Evolutionary conservation across 2,113 vertebrate species (phyloP).

Genomic region (Dascyllus trimaculatus): DNA sequence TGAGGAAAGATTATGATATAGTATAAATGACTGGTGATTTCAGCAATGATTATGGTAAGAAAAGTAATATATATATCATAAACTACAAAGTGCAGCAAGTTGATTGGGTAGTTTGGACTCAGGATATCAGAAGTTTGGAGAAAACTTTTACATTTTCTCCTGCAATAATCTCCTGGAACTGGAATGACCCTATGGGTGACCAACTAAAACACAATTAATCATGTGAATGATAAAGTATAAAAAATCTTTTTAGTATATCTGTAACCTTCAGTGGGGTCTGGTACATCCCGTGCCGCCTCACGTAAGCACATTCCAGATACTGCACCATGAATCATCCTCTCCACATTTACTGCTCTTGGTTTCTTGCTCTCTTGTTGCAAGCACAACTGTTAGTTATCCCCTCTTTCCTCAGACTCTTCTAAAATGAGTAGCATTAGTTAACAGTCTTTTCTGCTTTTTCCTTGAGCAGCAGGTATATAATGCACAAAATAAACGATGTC

Average conservation of each 20-base stretch:
- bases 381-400: constrained; percentile 14
- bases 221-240: constrained; percentile 31
- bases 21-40: background rate
- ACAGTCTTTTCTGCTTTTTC: constrained; percentile 7
- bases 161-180: background rate
- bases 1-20: background rate
- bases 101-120: constrained; percentile 13
- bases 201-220: constrained; percentile 48
- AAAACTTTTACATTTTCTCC: background rate
- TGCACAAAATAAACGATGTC: constrained; percentile 19
- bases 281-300: constrained; percentile 49
- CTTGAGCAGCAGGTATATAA: constrained; percentile 22
- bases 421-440: constrained; percentile 46
- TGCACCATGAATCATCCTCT: constrained; percentile 62
- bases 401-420: constrained; percentile 17
- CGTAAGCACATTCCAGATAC: constrained; percentile 62
- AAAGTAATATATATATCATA: background rate
- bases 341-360: constrained; percentile 15
- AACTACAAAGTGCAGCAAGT: constrained; percentile 2
- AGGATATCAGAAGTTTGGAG: background rate
- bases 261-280: constrained; percentile 51
- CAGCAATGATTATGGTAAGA: background rate
- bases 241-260: constrained; percentile 43
- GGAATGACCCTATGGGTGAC: constrained; percentile 24
- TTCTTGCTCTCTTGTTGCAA: constrained; percentile 36